phyloP scores from a whole-genome alignment of 64 coral and sea anemone species.

The Porites australiensis region DNA sequence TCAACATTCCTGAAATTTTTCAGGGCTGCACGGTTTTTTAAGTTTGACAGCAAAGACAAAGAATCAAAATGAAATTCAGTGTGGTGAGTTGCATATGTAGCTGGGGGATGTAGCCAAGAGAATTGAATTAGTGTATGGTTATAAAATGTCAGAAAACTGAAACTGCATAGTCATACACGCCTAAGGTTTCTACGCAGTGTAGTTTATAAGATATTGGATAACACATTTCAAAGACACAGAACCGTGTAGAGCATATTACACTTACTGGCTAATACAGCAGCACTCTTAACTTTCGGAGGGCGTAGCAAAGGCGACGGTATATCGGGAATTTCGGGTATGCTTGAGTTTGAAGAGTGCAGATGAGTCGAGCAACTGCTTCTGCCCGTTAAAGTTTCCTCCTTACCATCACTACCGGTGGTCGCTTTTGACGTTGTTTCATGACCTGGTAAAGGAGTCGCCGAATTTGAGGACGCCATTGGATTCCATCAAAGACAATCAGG shows the following conservation, averaged over 20 bases:
- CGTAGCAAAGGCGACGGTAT: slow-evolving; percentile 36
- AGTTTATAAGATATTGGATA: too few relatives aligned
- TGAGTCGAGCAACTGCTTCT: neutral
- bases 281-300: neutral
- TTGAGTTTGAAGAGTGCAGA: neutral
- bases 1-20: too few relatives aligned
- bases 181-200: too few relatives aligned
- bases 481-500: neutral
- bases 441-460: neutral
- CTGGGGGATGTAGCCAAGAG: too few relatives aligned
- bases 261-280: neutral
- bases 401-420: neutral
- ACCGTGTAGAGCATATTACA: neutral
- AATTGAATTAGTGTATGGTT: too few relatives aligned
- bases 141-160: too few relatives aligned
- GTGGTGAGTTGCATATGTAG: too few relatives aligned
- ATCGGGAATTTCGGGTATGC: slow-evolving; percentile 20
- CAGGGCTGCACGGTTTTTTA: too few relatives aligned
- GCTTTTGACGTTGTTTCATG: neutral
- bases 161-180: too few relatives aligned
- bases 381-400: neutral
- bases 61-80: too few relatives aligned
- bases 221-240: neutral
- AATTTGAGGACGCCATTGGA: slow-evolving; percentile 28
- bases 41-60: too few relatives aligned